Percentiles rank a stretch among this genome's conserved stretches.
These are phyloP conservation scores for Cyanoramphus novaezelandiae DNA, from an alignment of 2,113 vertebrate species.

Conservation along the genomic window DNA sequence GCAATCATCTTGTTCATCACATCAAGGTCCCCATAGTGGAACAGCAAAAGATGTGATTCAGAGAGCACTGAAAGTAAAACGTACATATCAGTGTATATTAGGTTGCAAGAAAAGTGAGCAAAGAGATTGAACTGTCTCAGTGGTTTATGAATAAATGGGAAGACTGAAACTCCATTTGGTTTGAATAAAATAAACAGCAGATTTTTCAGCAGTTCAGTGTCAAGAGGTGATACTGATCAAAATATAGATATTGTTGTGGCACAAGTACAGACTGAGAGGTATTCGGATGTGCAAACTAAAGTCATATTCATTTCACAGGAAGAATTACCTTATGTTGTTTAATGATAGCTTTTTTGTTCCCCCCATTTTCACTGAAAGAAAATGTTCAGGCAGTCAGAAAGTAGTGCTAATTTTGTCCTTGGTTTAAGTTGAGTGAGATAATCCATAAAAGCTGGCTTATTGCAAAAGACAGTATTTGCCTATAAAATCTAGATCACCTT, in stretches of 20 bases:
- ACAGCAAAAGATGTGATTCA: slow-evolving; percentile 1
- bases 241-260: not conserved
- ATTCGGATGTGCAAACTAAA: not conserved
- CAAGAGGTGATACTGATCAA: not conserved
- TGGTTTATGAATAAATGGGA: not conserved
- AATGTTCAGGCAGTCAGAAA: not conserved
- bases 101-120: not conserved
- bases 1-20: slow-evolving; percentile 31
- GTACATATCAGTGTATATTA: not conserved
- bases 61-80: not conserved
- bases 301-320: not conserved
- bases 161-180: not conserved
- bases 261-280: not conserved
- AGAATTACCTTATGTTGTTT: not conserved
- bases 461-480: not conserved
- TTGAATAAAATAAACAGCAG: not conserved
- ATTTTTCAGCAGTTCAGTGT: not conserved
- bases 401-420: not conserved
- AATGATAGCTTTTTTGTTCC: not conserved
- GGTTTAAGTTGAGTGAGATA: not conserved
- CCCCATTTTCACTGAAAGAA: not conserved
- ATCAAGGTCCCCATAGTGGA: slow-evolving; percentile 4
- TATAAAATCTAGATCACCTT: not conserved
- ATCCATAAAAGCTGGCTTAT: not conserved
- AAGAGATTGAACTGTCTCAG: not conserved